Conservation (phyloP, 2,797 vertebrate species). For the Syngnathus acus region DNA sequence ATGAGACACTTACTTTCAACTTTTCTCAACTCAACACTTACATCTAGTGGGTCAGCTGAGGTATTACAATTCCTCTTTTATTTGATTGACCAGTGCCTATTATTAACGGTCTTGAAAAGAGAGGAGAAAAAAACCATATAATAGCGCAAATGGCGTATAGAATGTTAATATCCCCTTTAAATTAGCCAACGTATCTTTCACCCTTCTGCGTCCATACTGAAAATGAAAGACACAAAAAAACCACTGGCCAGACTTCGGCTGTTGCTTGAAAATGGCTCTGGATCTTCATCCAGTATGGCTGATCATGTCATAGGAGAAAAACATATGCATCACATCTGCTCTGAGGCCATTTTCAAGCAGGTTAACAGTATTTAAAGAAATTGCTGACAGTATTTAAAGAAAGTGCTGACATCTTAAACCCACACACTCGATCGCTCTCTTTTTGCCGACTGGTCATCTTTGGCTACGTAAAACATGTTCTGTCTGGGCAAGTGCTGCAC, state of each 20-base stretch:
- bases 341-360: background rate
- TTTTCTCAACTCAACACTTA: conserved; percentile 38
- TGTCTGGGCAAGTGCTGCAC: background rate
- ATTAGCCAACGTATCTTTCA: background rate
- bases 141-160: background rate
- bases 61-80: conserved; percentile 16
- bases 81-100: background rate
- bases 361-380: background rate
- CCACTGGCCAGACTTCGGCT: too few relatives aligned
- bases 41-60: conserved; percentile 41
- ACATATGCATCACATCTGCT: background rate
- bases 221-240: too few relatives aligned
- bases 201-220: too few relatives aligned
- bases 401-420: too few relatives aligned
- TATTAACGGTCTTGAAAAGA: background rate
- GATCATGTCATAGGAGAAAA: too few relatives aligned
- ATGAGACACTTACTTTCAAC: background rate
- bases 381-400: background rate
- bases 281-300: too few relatives aligned
- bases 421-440: background rate
- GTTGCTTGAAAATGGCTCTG: too few relatives aligned
- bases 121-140: too few relatives aligned
- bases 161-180: background rate
- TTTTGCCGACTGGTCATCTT: conserved; percentile 1
- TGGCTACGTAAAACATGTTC: background rate